These are phyloP conservation scores for Strix occidentalis DNA, from an alignment of 2,797 vertebrate species.

Conservation along the genomic window DNA sequence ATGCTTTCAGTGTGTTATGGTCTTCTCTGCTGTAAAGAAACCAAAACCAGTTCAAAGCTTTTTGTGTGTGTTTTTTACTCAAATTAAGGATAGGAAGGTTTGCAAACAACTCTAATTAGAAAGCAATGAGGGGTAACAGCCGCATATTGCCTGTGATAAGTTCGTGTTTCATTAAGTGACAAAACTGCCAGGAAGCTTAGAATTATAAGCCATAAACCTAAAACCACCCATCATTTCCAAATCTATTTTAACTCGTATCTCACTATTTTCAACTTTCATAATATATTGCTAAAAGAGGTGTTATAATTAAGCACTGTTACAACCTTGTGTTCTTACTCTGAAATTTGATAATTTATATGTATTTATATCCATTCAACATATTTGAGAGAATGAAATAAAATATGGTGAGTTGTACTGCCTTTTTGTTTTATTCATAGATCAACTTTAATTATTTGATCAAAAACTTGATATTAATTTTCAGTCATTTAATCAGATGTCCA, in stretches of 20 bases:
- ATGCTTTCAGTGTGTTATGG: background rate
- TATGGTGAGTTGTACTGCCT: background rate
- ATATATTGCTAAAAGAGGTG: background rate
- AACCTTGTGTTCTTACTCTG: background rate
- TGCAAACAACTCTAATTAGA: conserved; percentile 29
- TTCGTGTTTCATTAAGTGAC: background rate
- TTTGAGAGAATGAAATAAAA: background rate
- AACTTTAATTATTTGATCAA: background rate
- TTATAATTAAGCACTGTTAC: background rate
- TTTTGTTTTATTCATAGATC: background rate
- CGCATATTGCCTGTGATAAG: background rate
- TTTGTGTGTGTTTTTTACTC: background rate
- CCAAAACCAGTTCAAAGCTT: background rate
- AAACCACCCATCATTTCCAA: background rate
- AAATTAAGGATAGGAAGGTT: background rate
- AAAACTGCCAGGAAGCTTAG: background rate
- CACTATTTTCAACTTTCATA: background rate
- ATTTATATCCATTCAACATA: background rate
- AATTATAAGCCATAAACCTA: background rate
- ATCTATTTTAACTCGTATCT: background rate
- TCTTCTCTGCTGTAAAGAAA: background rate
- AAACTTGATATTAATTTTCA: background rate
- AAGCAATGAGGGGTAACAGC: background rate
- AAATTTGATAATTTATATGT: background rate
- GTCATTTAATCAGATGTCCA: background rate